Conservation (phyloP, 2,113 vertebrate genomes). For the Neofelis nebulosa region DNA sequence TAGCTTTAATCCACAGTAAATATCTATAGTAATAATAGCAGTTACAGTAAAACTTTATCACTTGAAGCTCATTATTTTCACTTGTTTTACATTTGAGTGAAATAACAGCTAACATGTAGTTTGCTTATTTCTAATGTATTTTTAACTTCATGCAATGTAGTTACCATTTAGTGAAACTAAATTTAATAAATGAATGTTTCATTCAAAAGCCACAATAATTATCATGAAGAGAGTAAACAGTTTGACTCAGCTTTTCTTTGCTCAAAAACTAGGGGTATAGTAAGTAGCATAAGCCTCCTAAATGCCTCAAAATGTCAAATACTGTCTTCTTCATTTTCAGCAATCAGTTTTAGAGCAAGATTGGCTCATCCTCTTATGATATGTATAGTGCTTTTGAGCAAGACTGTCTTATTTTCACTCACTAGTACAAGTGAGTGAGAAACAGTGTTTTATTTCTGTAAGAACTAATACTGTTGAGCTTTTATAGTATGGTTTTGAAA, state of each 20-base stretch:
- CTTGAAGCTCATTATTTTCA: conserved; percentile 17
- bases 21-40: background rate
- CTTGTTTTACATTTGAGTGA: background rate
- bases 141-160: background rate
- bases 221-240: background rate
- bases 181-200: background rate
- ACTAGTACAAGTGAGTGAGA: background rate
- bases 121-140: background rate
- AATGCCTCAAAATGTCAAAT: background rate
- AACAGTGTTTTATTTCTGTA: background rate
- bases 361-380: background rate
- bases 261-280: background rate
- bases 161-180: background rate
- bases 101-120: background rate
- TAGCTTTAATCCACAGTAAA: background rate
- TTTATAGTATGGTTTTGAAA: background rate
- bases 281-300: background rate
- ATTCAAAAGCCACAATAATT: background rate
- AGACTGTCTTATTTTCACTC: background rate
- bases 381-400: background rate
- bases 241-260: background rate
- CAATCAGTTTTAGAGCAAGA: background rate
- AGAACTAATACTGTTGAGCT: background rate
- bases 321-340: background rate
- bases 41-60: background rate